phyloP scores from a whole-genome alignment of 2,113 vertebrate species.

The Ceratotherium simum region DNA sequence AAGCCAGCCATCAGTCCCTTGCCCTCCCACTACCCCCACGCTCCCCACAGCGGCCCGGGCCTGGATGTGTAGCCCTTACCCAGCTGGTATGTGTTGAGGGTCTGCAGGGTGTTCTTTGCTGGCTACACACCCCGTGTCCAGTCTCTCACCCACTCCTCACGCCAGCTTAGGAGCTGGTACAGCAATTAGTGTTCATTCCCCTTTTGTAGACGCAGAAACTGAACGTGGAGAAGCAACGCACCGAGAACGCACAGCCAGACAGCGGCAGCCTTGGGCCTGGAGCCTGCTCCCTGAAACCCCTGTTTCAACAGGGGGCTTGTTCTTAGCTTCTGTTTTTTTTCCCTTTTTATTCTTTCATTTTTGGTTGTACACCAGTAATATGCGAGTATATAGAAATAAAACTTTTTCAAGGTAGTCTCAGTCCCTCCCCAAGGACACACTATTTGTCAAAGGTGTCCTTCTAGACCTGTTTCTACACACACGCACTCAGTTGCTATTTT shows the following conservation, averaged over 20 bases:
- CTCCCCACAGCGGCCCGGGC: rapidly evolving
- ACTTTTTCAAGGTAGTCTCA: not conserved
- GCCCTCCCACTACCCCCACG: not conserved
- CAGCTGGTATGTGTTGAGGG: not conserved
- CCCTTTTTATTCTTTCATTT: not conserved
- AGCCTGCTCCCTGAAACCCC: not conserved
- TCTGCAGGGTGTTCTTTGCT: rapidly evolving
- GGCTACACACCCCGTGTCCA: rapidly evolving
- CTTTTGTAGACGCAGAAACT: not conserved
- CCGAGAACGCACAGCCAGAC: not conserved
- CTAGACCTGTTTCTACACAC: not conserved
- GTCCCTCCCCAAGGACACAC: not conserved
- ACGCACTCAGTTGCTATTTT: not conserved
- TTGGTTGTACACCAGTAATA: too few relatives aligned
- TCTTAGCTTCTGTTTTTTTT: not conserved
- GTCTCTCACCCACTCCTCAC: too few relatives aligned
- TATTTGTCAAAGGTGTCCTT: not conserved
- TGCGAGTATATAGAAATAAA: not conserved
- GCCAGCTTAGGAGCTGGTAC: not conserved
- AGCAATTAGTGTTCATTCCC: rapidly evolving
- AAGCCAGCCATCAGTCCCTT: not conserved
- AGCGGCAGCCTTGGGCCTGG: rapidly evolving
- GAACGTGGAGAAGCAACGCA: not conserved
- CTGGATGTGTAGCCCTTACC: rapidly evolving
- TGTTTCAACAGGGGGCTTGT: rapidly evolving